These are phyloP conservation scores for Micromys minutus DNA, from an alignment of 2,113 vertebrate species.

Conservation along the genomic window DNA sequence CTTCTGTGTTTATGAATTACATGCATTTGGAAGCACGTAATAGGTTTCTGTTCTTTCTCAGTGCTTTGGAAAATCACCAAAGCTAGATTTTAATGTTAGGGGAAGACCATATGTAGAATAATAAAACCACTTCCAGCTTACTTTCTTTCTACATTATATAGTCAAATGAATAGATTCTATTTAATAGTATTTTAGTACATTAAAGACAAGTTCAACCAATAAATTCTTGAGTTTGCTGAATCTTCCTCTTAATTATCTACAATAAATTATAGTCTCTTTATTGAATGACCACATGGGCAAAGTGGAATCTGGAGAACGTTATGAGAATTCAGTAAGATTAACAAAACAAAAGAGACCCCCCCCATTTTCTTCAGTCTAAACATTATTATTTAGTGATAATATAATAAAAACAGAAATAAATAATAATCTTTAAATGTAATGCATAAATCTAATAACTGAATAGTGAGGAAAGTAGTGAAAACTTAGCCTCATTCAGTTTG, in stretches of 20 bases:
- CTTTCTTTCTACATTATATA: slow-evolving; percentile 41
- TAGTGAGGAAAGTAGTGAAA: background rate
- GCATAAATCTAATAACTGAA: background rate
- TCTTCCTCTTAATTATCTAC: background rate
- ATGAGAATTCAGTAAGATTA: slow-evolving; percentile 16
- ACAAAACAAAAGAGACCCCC: background rate
- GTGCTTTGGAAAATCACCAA: slow-evolving; percentile 62
- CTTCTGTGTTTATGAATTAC: slow-evolving; percentile 70
- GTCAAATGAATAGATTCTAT: slow-evolving; percentile 19
- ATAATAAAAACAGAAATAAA: slow-evolving; percentile 2
- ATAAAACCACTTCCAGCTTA: slow-evolving; percentile 32
- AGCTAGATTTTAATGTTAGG: slow-evolving; percentile 73
- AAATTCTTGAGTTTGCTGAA: slow-evolving; percentile 16
- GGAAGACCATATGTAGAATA: slow-evolving; percentile 40
- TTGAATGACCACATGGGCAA: background rate
- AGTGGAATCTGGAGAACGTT: background rate
- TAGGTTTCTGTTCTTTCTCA: slow-evolving; percentile 48
- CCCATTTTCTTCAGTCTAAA: background rate
- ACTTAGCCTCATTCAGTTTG: background rate
- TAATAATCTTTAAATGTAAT: background rate
- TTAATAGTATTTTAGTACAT: slow-evolving; percentile 48
- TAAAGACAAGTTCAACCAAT: slow-evolving; percentile 33
- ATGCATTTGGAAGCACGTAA: slow-evolving; percentile 68
- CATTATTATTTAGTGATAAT: background rate
- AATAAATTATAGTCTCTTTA: slow-evolving; percentile 1